A percentile compares a stretch with the other conserved stretches of the same genome.
phyloP scores from a whole-genome alignment of 2,888 invertebrate species.

The Sinodicranocentrus sp. region DNA sequence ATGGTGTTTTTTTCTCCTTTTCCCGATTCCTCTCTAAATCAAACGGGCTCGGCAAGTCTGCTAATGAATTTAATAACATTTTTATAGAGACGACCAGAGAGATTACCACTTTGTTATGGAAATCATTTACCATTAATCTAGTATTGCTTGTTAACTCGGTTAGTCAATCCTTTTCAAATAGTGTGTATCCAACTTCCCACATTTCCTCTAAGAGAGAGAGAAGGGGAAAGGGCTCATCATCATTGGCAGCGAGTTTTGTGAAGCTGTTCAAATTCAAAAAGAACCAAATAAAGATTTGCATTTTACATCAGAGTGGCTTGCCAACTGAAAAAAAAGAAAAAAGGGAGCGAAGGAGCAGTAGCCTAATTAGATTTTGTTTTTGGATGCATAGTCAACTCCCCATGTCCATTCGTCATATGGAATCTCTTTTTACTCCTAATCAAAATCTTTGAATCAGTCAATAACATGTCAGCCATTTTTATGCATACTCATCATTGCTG shows the following conservation, averaged over 20 bases:
- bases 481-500: slow-evolving; percentile 67
- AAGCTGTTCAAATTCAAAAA: too few relatives aligned
- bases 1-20: slow-evolving; percentile 9
- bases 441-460: slow-evolving; percentile 62
- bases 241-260: too few relatives aligned
- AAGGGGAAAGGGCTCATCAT: too few relatives aligned
- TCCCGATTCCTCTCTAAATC: slow-evolving; percentile 48
- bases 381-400: slow-evolving; percentile 58
- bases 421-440: slow-evolving; percentile 51
- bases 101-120: slow-evolving; percentile 61
- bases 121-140: slow-evolving; percentile 63
- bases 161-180: not conserved
- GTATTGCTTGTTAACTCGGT: slow-evolving; percentile 31
- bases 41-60: slow-evolving; percentile 47
- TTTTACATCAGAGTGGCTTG: not conserved
- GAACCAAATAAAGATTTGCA: slow-evolving; percentile 22
- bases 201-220: too few relatives aligned
- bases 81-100: slow-evolving; percentile 62
- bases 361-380: slow-evolving; percentile 70
- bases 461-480: slow-evolving; percentile 67
- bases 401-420: slow-evolving; percentile 55
- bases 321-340: slow-evolving; percentile 11
- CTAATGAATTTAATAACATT: slow-evolving; percentile 67
- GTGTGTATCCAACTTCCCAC: too few relatives aligned
- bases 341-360: slow-evolving; percentile 60